phyloP scores from a whole-genome alignment of 2,888 invertebrate species.

The Euphydryas editha region DNA sequence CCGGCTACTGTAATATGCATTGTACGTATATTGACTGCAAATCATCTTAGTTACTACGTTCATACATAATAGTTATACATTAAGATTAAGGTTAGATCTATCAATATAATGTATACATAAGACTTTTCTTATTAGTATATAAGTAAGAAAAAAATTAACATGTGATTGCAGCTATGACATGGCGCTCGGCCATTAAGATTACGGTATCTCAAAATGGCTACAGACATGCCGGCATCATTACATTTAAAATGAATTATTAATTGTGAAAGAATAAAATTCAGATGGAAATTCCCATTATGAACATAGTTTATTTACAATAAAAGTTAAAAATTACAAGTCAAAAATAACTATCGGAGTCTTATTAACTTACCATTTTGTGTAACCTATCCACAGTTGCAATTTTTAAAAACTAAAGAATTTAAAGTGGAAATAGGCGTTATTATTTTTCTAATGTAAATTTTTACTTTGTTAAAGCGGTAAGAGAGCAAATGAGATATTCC shows the following conservation, averaged over 20 bases:
- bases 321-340: neutral
- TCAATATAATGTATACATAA: neutral
- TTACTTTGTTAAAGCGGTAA: conserved; percentile 7
- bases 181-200: conserved; percentile 68
- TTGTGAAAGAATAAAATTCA: neutral
- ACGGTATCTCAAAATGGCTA: conserved; percentile 70
- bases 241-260: conserved; percentile 11
- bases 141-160: conserved; percentile 41
- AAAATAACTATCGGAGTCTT: neutral
- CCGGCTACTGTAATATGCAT: conserved; percentile 9
- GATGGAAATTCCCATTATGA: neutral
- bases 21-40: neutral
- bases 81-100: neutral
- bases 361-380: conserved; percentile 50
- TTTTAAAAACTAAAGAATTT: conserved; percentile 24
- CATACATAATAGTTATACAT: neutral
- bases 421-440: neutral
- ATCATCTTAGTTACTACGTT: neutral
- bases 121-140: neutral
- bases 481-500: conserved; percentile 12
- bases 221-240: conserved; percentile 62
- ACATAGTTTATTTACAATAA: neutral
- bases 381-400: conserved; percentile 46
- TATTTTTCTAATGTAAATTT: neutral
- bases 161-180: conserved; percentile 68